These are phyloP conservation scores for Datnioides undecimradiatus DNA, from an alignment of 2,113 vertebrate genomes.

Conservation along the genomic window DNA sequence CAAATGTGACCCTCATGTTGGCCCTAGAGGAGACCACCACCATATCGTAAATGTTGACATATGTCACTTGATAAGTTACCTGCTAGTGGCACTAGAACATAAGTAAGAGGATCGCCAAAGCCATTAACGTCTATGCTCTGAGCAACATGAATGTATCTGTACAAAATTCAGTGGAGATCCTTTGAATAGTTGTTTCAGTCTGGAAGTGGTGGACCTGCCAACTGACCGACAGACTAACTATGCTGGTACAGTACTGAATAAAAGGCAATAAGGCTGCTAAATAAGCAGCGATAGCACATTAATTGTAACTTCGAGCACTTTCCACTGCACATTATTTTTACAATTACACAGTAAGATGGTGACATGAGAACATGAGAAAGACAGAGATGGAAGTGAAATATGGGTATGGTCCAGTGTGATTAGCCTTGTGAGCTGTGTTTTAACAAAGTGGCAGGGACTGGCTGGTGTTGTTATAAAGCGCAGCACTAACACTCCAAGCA, in stretches of 20 bases:
- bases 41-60: not conserved
- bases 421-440: constrained; percentile 37
- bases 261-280: not conserved
- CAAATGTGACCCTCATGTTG: not conserved
- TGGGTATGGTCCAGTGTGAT: constrained; percentile 18
- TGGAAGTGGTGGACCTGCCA: not conserved
- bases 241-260: not conserved
- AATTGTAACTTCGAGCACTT: constrained; percentile 2
- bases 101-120: not conserved
- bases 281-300: not conserved
- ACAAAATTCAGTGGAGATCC: not conserved
- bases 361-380: constrained; percentile 35
- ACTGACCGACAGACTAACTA: not conserved
- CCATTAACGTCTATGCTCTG: not conserved
- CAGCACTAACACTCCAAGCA: constrained; percentile 37
- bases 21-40: too few relatives aligned
- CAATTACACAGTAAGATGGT: constrained; percentile 23
- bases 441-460: constrained; percentile 36
- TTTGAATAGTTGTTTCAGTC: not conserved
- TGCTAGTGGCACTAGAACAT: not conserved
- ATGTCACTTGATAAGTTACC: too few relatives aligned
- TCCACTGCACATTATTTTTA: constrained; percentile 16
- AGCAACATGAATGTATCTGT: not conserved
- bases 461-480: constrained; percentile 26
- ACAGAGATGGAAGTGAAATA: constrained; percentile 14